These are phyloP conservation scores for Cephus rjabovi DNA, from an alignment of 2,888 invertebrate genomes.

Conservation along the genomic window DNA sequence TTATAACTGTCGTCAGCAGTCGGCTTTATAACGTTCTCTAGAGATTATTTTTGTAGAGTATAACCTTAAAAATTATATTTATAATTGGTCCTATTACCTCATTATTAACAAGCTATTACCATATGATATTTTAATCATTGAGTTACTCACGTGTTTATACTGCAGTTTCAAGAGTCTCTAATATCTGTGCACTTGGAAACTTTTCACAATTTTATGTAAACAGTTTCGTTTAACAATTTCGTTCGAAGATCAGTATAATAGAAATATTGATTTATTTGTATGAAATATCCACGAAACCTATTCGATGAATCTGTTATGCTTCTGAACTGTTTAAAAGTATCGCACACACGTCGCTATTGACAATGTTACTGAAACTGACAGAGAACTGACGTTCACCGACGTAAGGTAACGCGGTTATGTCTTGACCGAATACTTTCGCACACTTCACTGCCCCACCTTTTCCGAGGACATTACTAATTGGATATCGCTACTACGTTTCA, in stretches of 20 bases:
- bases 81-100: not conserved
- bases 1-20: not conserved
- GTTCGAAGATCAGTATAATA: not conserved
- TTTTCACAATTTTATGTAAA: not conserved
- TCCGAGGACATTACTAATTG: slow-evolving; percentile 2
- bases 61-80: not conserved
- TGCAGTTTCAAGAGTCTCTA: not conserved
- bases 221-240: not conserved
- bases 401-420: slow-evolving; percentile 22
- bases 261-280: not conserved
- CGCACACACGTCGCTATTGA: slow-evolving; percentile 13
- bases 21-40: not conserved
- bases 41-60: not conserved
- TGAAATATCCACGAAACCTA: not conserved
- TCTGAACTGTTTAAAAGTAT: not conserved
- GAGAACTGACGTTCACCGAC: slow-evolving; percentile 24
- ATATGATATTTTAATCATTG: not conserved
- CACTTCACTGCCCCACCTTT: slow-evolving; percentile 26
- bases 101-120: not conserved
- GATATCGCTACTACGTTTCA: not conserved
- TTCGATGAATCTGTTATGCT: not conserved
- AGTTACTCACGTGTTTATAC: not conserved
- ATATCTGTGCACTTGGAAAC: not conserved
- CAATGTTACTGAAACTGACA: slow-evolving; percentile 34
- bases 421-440: slow-evolving; percentile 2